These are phyloP conservation scores for Drosophila mulleri DNA, from an alignment of 2,888 invertebrate species.

Conservation along the genomic window DNA sequence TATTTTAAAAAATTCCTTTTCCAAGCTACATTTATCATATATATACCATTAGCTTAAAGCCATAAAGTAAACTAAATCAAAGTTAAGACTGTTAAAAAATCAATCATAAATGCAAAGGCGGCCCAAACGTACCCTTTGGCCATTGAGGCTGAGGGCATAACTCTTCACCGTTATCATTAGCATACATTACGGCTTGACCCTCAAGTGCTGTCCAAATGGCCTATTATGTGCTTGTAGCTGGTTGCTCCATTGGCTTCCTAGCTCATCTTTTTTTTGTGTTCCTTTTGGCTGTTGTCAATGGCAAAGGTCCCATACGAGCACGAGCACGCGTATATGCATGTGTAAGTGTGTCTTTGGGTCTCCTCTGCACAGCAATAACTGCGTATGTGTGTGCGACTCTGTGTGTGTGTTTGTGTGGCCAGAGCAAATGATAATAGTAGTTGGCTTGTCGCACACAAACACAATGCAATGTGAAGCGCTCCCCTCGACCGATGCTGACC, in stretches of 20 bases:
- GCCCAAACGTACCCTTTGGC: slow-evolving; percentile 33
- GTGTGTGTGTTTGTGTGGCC: slow-evolving; percentile 27
- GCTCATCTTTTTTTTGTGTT: slow-evolving; percentile 35
- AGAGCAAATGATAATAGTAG: slow-evolving; percentile 68
- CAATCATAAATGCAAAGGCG: slow-evolving; percentile 35
- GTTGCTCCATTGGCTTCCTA: slow-evolving; percentile 67
- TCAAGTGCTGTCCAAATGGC: slow-evolving; percentile 72
- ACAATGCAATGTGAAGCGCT: slow-evolving; percentile 14
- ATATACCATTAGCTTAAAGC: slow-evolving; percentile 9
- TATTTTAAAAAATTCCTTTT: neutral
- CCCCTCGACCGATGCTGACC: slow-evolving; percentile 44
- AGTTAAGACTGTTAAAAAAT: slow-evolving; percentile 23
- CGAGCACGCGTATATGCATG: neutral
- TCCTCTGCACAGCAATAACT: neutral
- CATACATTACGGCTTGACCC: slow-evolving; percentile 73
- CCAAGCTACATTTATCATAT: neutral
- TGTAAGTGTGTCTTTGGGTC: slow-evolving; percentile 40
- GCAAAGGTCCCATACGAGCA: slow-evolving; percentile 32
- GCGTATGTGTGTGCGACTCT: slow-evolving; percentile 19
- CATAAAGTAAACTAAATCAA: slow-evolving; percentile 33
- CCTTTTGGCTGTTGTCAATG: slow-evolving; percentile 31
- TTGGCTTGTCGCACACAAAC: slow-evolving; percentile 31
- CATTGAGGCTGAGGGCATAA: slow-evolving; percentile 41
- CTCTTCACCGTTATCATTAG: slow-evolving; percentile 72
- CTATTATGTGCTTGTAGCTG: slow-evolving; percentile 70